Conservation (phyloP, 2,797 vertebrate genomes). For the Chromobotia macracanthus region DNA sequence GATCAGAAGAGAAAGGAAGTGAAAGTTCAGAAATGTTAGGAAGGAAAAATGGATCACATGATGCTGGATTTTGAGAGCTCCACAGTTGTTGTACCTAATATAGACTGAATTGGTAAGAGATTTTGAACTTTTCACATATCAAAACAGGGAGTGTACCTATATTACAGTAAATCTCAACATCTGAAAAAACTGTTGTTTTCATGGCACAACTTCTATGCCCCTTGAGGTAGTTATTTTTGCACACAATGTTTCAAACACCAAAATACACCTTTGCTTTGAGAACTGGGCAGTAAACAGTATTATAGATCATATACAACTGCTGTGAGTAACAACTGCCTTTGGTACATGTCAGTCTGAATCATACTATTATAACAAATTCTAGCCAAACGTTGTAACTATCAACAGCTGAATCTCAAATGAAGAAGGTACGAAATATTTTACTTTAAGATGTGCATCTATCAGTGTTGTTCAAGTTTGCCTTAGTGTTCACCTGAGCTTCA, state of each 20-base stretch:
- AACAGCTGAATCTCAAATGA: slow-evolving; percentile 1
- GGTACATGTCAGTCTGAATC: neutral
- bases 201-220: neutral
- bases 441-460: neutral
- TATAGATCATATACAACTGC: neutral
- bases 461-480: neutral
- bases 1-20: neutral
- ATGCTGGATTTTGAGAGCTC: neutral
- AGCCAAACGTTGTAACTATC: neutral
- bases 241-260: slow-evolving; percentile 8
- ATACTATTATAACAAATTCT: neutral
- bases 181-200: neutral
- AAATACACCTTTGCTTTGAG: neutral
- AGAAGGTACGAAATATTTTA: neutral
- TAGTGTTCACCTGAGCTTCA: neutral
- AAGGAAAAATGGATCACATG: slow-evolving; percentile 1
- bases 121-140: neutral
- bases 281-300: slow-evolving; percentile 7
- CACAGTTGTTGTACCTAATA: neutral
- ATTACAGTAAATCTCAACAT: neutral
- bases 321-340: neutral
- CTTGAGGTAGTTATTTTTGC: slow-evolving; percentile 3
- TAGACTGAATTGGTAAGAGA: slow-evolving; percentile 17
- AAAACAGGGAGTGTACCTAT: slow-evolving; percentile 9
- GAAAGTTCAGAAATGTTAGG: neutral